Conservation (phyloP, 1,140 invertebrate genomes). For the Lepeophtheirus salmonis region DNA sequence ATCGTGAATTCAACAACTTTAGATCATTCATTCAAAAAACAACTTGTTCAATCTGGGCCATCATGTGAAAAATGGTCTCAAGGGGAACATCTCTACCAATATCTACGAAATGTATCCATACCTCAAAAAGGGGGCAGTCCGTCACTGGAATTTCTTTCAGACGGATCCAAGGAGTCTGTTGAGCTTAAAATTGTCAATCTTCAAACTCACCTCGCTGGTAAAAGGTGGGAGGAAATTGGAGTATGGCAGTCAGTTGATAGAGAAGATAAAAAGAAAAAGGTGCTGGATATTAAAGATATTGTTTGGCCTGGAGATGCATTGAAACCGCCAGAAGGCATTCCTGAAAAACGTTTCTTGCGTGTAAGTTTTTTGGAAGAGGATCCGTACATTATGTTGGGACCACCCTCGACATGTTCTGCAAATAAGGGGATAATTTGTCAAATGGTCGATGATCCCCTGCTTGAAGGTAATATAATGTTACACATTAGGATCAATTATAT, state of each 20-base stretch:
- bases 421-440: constrained; percentile 38
- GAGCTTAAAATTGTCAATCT: constrained; percentile 85
- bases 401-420: background rate
- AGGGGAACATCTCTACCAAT: background rate
- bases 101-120: background rate
- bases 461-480: too few relatives aligned
- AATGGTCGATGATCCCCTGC: constrained; percentile 51
- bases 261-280: background rate
- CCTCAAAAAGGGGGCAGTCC: constrained; percentile 29
- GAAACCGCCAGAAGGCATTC: constrained; percentile 83
- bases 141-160: constrained; percentile 65
- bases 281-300: constrained; percentile 83
- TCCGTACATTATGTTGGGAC: constrained; percentile 7
- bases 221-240: constrained; percentile 66
- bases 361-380: constrained; percentile 32
- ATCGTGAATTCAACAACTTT: background rate
- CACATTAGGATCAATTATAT: too few relatives aligned
- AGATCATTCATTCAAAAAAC: background rate
- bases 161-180: constrained; percentile 62
- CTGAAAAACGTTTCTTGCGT: constrained; percentile 37
- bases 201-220: constrained; percentile 40
- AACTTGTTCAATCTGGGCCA: background rate
- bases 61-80: background rate
- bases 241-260: background rate
- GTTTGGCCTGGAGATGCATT: constrained; percentile 91